A percentile compares a stretch with the other conserved stretches of the same genome.
These are phyloP conservation scores for Petrocephalus schoutedeni DNA, from an alignment of 2,797 vertebrate species.

Conservation along the genomic window DNA sequence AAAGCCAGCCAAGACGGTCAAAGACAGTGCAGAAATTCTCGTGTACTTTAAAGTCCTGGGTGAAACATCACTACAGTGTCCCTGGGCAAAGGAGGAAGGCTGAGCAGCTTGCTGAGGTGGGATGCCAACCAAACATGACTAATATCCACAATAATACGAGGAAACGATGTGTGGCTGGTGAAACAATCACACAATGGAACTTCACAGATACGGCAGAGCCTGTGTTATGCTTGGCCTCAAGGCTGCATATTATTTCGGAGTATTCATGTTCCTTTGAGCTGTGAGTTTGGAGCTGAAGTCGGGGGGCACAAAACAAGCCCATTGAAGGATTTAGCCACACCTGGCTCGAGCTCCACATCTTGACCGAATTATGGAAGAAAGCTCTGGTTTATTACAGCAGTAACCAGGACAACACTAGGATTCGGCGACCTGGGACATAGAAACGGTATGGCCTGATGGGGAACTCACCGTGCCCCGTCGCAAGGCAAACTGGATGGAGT, in stretches of 20 bases:
- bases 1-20: neutral
- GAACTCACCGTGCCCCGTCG: slow-evolving; percentile 78
- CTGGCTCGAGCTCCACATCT: neutral
- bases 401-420: neutral
- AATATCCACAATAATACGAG: slow-evolving; percentile 28
- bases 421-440: neutral
- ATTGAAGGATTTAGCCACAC: neutral
- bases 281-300: neutral
- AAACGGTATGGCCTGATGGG: neutral
- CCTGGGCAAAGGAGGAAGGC: neutral
- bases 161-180: slow-evolving; percentile 15
- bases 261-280: slow-evolving; percentile 5
- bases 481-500: slow-evolving; percentile 85
- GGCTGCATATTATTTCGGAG: slow-evolving; percentile 12
- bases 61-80: neutral
- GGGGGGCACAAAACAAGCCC: neutral
- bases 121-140: slow-evolving; percentile 14
- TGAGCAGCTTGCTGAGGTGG: neutral
- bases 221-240: slow-evolving; percentile 25
- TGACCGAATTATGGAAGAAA: neutral
- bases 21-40: neutral
- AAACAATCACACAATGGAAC: slow-evolving; percentile 9
- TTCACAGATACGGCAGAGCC: neutral
- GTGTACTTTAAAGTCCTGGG: neutral
- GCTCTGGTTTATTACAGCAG: neutral